A percentile compares a stretch with the other conserved stretches of the same genome.
These are phyloP conservation scores for Chunga burmeisteri DNA, from an alignment of 2,113 vertebrate genomes.

Conservation along the genomic window DNA sequence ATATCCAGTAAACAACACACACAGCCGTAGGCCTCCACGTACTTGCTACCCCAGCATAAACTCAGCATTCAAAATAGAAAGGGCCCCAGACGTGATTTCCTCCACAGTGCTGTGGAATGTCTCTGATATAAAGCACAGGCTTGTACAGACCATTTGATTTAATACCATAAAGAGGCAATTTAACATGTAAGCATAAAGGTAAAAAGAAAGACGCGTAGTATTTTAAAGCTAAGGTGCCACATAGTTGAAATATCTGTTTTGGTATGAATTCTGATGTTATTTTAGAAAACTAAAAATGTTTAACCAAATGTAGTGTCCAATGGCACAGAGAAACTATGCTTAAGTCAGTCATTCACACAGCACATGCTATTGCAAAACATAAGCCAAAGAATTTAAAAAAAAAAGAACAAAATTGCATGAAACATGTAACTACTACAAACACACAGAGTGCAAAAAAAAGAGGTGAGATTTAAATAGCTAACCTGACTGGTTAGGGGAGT, in stretches of 20 bases:
- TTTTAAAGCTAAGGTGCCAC: background rate
- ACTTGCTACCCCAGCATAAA: too few relatives aligned
- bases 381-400: background rate
- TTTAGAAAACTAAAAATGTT: background rate
- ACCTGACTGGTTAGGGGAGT: slow-evolving; percentile 97
- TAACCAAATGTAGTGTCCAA: background rate
- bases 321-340: background rate
- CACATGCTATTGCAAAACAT: background rate
- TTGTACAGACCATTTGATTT: background rate
- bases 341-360: background rate
- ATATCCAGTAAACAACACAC: background rate
- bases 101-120: background rate
- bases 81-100: background rate
- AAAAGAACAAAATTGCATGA: background rate
- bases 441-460: background rate
- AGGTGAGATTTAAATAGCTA: slow-evolving; percentile 53
- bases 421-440: background rate
- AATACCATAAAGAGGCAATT: background rate
- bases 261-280: background rate
- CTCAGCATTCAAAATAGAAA: background rate
- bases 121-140: background rate
- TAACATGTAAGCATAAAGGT: background rate
- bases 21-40: background rate
- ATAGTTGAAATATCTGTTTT: background rate
- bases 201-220: background rate